Evolutionary conservation across 2,888 invertebrate species (phyloP).

Genomic region (Apeira syringaria): DNA sequence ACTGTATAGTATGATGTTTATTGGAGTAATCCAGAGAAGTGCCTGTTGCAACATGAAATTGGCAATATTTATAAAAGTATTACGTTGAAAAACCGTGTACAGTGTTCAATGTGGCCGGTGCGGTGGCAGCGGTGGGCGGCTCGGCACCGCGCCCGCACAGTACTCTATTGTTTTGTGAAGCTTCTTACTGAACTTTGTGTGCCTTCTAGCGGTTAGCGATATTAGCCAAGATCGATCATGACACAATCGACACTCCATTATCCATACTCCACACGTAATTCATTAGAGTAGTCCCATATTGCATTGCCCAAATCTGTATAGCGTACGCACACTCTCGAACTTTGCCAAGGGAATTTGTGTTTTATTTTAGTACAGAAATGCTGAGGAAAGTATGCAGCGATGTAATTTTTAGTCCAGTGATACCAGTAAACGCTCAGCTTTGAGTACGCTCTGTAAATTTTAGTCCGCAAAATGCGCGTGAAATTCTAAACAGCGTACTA

Average conservation of each 20-base stretch:
- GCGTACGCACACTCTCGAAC: no score
- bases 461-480: no score
- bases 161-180: slow-evolving; percentile 69
- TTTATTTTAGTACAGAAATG: no score
- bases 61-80: slow-evolving; percentile 81
- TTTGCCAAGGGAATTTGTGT: no score
- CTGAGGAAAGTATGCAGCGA: no score
- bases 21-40: slow-evolving; percentile 83
- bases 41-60: slow-evolving; percentile 82
- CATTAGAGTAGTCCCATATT: slow-evolving; percentile 48
- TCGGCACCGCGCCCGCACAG: slow-evolving; percentile 24
- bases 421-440: no score
- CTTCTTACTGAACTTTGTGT: slow-evolving; percentile 83
- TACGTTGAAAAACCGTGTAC: slow-evolving; percentile 68
- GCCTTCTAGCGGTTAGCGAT: slow-evolving; percentile 82
- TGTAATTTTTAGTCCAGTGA: no score
- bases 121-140: slow-evolving; percentile 32
- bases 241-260: slow-evolving; percentile 61
- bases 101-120: slow-evolving; percentile 56
- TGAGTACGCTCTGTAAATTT: no score
- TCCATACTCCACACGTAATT: slow-evolving; percentile 48
- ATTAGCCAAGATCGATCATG: slow-evolving; percentile 76
- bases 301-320: no score
- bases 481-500: no score
- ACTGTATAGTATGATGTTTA: slow-evolving; percentile 78